Conservation (phyloP, 2,888 invertebrate species). For the Choristoneura rosaceana region DNA sequence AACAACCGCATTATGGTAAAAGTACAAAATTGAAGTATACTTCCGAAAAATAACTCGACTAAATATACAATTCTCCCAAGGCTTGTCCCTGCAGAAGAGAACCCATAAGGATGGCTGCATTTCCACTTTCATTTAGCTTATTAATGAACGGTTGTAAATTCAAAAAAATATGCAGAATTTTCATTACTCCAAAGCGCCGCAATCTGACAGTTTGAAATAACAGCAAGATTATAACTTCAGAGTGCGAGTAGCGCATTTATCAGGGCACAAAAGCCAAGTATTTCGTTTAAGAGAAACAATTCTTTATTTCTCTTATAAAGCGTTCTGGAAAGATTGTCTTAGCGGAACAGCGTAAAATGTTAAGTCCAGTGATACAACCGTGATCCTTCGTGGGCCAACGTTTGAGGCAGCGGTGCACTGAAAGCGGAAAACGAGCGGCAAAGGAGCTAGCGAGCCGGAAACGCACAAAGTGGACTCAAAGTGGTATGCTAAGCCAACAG, state of each 20-base stretch:
- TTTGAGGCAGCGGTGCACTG: neutral
- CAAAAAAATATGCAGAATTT: neutral
- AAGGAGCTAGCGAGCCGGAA: slow-evolving; percentile 7
- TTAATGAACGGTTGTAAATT: neutral
- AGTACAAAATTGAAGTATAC: too few species aligned
- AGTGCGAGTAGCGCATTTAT: slow-evolving; percentile 10
- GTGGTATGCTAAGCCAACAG: slow-evolving; percentile 19
- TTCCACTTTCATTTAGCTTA: too few species aligned
- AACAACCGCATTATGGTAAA: too few species aligned
- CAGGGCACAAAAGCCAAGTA: slow-evolving; percentile 12
- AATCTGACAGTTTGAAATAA: slow-evolving; percentile 5
- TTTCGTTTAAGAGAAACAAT: slow-evolving; percentile 20
- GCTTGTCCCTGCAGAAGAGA: too few species aligned
- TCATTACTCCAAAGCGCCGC: neutral
- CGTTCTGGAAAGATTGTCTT: slow-evolving; percentile 13
- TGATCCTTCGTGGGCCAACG: slow-evolving; percentile 15
- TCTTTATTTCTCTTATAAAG: slow-evolving; percentile 17
- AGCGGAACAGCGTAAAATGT: slow-evolving; percentile 19
- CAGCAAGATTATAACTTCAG: slow-evolving; percentile 3
- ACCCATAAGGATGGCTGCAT: too few species aligned
- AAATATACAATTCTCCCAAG: too few species aligned
- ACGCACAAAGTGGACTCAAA: slow-evolving; percentile 11
- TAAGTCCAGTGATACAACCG: slow-evolving; percentile 14
- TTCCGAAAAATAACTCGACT: too few species aligned
- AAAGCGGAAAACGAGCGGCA: slow-evolving; percentile 6